Conservation (phyloP, 1,140 invertebrate species). For the Matsumurasca onukii region DNA sequence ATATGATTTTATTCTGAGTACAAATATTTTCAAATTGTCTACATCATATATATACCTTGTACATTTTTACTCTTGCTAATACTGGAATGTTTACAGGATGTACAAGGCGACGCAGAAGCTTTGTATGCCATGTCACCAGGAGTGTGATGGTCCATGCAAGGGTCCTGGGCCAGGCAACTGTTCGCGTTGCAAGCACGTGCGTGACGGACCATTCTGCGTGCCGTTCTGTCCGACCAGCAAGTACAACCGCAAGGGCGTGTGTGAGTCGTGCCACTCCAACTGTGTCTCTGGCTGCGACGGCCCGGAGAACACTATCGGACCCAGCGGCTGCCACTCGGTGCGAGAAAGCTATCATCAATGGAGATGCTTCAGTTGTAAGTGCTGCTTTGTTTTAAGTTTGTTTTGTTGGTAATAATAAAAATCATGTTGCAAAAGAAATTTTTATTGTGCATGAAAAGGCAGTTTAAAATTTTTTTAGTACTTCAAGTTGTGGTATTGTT, state of each 20-base stretch:
- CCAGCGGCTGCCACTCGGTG: conserved; percentile 85
- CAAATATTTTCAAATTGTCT: too few species aligned
- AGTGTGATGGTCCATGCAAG: conserved; percentile 80
- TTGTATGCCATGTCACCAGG: conserved; percentile 84
- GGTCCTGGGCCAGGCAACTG: conserved; percentile 87
- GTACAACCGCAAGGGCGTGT: conserved; percentile 76
- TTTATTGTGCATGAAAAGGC: background rate
- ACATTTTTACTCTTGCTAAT: too few species aligned
- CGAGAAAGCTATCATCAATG: conserved; percentile 83
- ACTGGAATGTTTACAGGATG: conserved; percentile 61
- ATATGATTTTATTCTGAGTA: too few species aligned
- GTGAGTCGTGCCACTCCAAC: conserved; percentile 79
- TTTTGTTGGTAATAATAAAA: too few species aligned
- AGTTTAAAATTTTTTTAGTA: background rate
- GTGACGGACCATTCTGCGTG: conserved; percentile 88
- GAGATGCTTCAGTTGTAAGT: conserved; percentile 58
- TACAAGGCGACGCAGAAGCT: conserved; percentile 74
- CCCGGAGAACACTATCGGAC: conserved; percentile 77
- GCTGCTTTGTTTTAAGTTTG: too few species aligned
- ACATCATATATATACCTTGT: too few species aligned
- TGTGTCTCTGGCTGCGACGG: conserved; percentile 91
- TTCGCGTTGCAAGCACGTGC: conserved; percentile 68
- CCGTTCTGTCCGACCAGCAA: conserved; percentile 79
- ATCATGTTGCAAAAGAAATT: too few species aligned
- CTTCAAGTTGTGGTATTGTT: background rate